Base-by-base conservation (phyloP, 2,797 vertebrate genomes). In the Sus cebifrons region DNA sequence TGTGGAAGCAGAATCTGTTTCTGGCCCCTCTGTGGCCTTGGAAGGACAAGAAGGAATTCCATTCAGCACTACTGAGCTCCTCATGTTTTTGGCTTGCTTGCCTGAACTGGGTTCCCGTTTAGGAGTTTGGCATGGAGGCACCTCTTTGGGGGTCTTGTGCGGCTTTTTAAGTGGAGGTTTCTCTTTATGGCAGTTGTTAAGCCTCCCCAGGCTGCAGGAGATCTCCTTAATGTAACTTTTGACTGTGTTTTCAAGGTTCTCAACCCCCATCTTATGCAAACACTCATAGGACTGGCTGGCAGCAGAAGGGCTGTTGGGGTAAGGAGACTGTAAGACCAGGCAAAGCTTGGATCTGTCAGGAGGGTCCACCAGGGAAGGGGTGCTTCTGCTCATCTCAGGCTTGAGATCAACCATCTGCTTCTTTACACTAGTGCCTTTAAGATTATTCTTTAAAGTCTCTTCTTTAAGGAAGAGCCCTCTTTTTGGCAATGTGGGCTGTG, bases 321-420 rank as follows among this genome's bases (percentile, higher is more conserved):
- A 99, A 64, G 99, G 98, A 0, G 98, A 99, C 95, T 99, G 98
- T 92, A 99, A 98, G 81, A 99, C 99, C 90, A 99, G 97, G 98
- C 99, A 99, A 97, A 99, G 99, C 96, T 98, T 99, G 78, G 99
- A 99, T 44, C 99, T 98, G 98, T 99, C 99, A 1, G 98, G 99
- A 58, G 99, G 98, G 75, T 99, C 99, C 97, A 99, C 96, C 65
- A 99, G 97, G 0, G 99, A 99, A 0, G 99, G 99, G 29, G 99
- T 99, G 98, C 99, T 99, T 95, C 98, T 99, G 95, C 99, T 99
- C 95, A 99, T 98, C 96, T 99, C 99, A 6, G 98, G 98, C 97
- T 99, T 99, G 86, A 99, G 98, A 94, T 98, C 98, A 2, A 97
- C 98, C 54, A 98, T 83, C 79, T 96, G 97, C 64, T 97, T 98